Base-by-base conservation (phyloP, 2,888 invertebrate species). In the Scelioninae gen. 2 region DNA sequence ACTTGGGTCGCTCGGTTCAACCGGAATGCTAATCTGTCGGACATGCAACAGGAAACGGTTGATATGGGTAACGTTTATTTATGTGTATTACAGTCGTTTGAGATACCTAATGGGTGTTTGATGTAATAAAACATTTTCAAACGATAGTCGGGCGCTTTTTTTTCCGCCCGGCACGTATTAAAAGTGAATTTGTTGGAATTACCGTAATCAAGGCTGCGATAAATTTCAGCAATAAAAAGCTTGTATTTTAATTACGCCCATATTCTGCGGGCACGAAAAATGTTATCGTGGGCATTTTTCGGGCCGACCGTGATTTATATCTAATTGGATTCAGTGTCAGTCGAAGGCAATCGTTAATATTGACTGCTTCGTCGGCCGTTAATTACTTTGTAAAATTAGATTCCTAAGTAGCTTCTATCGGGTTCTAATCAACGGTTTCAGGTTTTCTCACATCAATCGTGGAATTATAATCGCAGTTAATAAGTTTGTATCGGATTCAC, bases 1-100 rank as follows among this genome's bases (percentile, higher is more conserved):
- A 73, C 73, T 73, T 73, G 69, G 67, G 67, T 73, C 53, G 55
- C 52, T 68, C 52, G 50, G 63, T 68, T 73, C 61, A 73, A 64
- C 52, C 41, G 73, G 53, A 64, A 60, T 41, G 43, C 63, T 73
- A 73, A 73, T 73, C 73, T 73, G 46, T 64, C 46, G 58, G 53
- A 58, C 64, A 69, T 73, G 68, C 73, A 73, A 73, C 68, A 73
- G 68, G 68, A 73, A 73, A 68, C 37, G 45, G 18, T 45, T 50
- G 73, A 73, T 73, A 67, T 45, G 57, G 67, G 50, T 73, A 63
- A 68, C 68, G 65, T 65, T 65, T 72, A 65, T 72, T 65, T 72
- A 65, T 72, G 65, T 53, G 60, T 72, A 65, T 61, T 71, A 71
- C 71, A 71, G 57, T 71, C 65, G 41, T 65, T 65, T 72, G 60